Conservation (phyloP, 2,888 invertebrate genomes). For the Heliconius ethilla region DNA sequence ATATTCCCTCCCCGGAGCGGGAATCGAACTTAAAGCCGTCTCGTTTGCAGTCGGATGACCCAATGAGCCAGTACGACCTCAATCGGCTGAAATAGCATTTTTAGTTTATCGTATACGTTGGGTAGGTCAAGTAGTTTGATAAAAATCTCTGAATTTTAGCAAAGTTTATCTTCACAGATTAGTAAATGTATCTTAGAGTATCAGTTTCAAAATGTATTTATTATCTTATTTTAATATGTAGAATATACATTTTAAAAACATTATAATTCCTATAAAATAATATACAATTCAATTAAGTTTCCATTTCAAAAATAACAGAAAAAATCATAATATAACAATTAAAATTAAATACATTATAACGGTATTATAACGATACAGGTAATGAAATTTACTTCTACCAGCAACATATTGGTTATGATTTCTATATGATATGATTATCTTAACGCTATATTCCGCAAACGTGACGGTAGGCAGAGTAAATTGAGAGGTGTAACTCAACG, state of each 20-base stretch:
- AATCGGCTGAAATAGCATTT: not conserved
- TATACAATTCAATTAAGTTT: no score
- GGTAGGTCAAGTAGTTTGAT: constrained; percentile 3
- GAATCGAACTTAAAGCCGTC: not conserved
- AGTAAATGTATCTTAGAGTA: not conserved
- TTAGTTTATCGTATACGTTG: not conserved
- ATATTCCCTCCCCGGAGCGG: no score
- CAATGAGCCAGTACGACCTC: not conserved
- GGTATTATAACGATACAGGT: not conserved
- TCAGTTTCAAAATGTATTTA: not conserved
- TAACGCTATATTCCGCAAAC: no score
- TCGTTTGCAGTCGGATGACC: not conserved
- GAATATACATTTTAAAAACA: no score
- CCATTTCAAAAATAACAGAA: no score
- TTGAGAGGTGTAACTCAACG: no score
- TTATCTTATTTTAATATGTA: no score
- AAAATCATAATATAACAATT: no score
- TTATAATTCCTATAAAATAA: no score
- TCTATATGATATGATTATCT: no score
- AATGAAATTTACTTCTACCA: not conserved
- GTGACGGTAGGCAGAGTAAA: no score
- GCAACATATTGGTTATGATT: not conserved
- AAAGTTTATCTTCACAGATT: not conserved
- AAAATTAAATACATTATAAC: no score
- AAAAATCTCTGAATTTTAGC: not conserved